A percentile compares a stretch with the other conserved stretches of the same genome.
Conservation (phyloP, 1,140 invertebrate species). For the Papilio glaucus region DNA sequence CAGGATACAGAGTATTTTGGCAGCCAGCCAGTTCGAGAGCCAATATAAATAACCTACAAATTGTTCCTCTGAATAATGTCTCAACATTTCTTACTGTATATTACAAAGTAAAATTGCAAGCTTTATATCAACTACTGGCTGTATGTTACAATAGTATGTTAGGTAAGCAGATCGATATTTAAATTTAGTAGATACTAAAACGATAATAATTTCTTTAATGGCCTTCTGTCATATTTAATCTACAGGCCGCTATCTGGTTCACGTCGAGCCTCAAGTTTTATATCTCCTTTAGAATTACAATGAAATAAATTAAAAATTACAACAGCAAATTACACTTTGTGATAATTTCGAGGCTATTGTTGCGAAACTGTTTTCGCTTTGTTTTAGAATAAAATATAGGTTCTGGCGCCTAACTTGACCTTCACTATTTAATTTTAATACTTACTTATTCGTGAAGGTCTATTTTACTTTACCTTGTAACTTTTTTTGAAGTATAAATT, state of each 20-base stretch:
- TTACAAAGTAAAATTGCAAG: background rate
- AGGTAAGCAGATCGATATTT: background rate
- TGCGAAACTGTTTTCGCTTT: background rate
- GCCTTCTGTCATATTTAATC: background rate
- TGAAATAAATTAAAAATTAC: constrained; percentile 1
- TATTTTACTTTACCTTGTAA: too few species aligned
- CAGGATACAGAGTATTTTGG: too few species aligned
- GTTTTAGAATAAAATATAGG: background rate
- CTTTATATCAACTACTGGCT: background rate
- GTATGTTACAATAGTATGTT: background rate
- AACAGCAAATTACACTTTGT: background rate
- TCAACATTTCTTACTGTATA: background rate
- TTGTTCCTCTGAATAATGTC: background rate
- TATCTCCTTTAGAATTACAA: background rate
- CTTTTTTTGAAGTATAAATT: too few species aligned
- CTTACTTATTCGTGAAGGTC: background rate
- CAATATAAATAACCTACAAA: background rate
- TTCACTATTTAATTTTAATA: background rate
- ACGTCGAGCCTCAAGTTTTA: background rate
- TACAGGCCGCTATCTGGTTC: background rate
- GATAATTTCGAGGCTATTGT: background rate
- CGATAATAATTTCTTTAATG: background rate
- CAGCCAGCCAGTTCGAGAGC: background rate
- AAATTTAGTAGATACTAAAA: background rate
- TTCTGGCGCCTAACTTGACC: background rate